These are phyloP conservation scores for Phaetusa simplex DNA, from an alignment of 2,113 vertebrate genomes.

Conservation along the genomic window DNA sequence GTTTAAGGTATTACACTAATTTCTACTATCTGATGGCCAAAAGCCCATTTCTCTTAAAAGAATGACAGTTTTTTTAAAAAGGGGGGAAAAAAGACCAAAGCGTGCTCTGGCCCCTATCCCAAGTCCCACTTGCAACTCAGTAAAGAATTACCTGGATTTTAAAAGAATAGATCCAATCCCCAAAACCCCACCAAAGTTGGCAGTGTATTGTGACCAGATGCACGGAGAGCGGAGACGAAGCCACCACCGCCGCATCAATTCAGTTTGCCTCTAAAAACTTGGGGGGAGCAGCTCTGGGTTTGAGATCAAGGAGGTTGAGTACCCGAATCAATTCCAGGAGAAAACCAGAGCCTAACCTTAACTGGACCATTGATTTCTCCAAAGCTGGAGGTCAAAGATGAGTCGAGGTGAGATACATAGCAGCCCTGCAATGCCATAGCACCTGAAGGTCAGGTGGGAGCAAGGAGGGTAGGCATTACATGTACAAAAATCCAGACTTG, in stretches of 20 bases:
- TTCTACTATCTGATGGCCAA: not conserved
- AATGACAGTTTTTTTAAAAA: not conserved
- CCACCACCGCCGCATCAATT: not conserved
- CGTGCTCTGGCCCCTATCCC: not conserved
- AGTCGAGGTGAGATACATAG: not conserved
- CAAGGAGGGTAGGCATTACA: not conserved
- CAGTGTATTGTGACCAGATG: too few relatives aligned
- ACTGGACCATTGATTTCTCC: not conserved
- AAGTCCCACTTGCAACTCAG: not conserved
- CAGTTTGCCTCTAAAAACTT: not conserved
- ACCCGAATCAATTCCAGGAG: not conserved
- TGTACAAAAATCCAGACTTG: not conserved
- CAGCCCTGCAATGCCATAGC: not conserved
- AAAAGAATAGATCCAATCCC: not conserved
- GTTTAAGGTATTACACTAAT: rapidly evolving
- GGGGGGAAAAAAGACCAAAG: not conserved
- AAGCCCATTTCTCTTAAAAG: not conserved
- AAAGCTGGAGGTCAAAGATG: not conserved
- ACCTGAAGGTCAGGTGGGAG: not conserved
- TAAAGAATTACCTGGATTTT: not conserved
- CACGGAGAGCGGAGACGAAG: not conserved
- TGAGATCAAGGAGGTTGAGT: not conserved
- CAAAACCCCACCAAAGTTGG: not conserved
- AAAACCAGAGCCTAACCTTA: not conserved
- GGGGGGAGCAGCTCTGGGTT: not conserved